A percentile compares a stretch with the other conserved stretches of the same genome.
Conservation (phyloP, 1,140 invertebrate genomes). For the Aphelenchoides avenae region DNA sequence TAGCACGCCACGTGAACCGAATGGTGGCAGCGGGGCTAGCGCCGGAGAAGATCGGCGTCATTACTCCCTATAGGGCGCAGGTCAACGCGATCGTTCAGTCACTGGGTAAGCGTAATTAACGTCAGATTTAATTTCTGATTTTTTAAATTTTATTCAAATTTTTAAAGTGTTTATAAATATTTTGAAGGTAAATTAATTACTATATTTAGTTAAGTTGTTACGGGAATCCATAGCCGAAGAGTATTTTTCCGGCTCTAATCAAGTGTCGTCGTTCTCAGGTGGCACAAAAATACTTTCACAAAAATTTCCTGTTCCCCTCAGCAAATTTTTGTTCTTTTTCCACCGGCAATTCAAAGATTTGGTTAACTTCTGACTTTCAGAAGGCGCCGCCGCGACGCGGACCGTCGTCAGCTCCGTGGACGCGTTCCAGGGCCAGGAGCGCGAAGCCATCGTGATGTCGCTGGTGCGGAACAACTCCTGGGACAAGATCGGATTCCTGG, state of each 20-base stretch:
- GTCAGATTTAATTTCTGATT: too few relatives aligned
- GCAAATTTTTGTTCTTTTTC: too few relatives aligned
- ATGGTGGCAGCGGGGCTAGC: slow-evolving; percentile 9
- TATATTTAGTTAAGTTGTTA: not conserved
- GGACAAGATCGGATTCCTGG: slow-evolving; percentile 29
- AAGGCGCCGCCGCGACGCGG: not conserved
- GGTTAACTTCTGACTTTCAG: not conserved
- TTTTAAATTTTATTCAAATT: not conserved
- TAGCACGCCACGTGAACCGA: slow-evolving; percentile 15
- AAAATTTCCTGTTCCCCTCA: too few relatives aligned
- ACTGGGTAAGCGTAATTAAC: slow-evolving; percentile 12
- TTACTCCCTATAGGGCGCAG: slow-evolving; percentile 25
- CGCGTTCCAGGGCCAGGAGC: slow-evolving; percentile 46
- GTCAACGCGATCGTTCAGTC: slow-evolving; percentile 11
- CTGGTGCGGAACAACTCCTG: slow-evolving; percentile 40
- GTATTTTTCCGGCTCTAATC: too few relatives aligned
- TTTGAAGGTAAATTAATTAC: not conserved
- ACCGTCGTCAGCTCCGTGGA: slow-evolving; percentile 43
- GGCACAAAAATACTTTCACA: not conserved
- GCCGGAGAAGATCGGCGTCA: slow-evolving; percentile 22
- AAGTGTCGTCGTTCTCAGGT: not conserved
- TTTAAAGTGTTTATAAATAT: not conserved
- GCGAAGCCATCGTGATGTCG: slow-evolving; percentile 50
- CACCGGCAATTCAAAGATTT: not conserved
- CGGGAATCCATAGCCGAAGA: too few relatives aligned